Conservation (phyloP, 2,797 vertebrate genomes). For the Takifugu rubripes region DNA sequence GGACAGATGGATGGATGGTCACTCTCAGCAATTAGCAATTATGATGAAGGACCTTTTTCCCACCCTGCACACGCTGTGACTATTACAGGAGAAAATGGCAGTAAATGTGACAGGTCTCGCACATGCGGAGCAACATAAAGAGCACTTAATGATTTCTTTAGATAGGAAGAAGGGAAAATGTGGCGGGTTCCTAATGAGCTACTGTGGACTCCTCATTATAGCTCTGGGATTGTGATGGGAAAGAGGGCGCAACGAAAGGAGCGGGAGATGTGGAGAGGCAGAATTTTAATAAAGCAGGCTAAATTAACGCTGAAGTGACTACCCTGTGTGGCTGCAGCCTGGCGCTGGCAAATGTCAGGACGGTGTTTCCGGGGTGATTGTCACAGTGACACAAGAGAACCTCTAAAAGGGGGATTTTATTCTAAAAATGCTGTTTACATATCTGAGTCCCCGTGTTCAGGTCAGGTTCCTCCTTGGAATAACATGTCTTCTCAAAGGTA, state of each 20-base stretch:
- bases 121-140: conserved; percentile 17
- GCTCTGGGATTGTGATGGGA: conserved; percentile 9
- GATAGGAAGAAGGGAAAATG: conserved; percentile 25
- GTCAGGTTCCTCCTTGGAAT: not conserved
- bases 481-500: not conserved
- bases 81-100: conserved; percentile 1
- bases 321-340: not conserved
- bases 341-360: not conserved
- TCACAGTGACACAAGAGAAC: not conserved
- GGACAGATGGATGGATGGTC: too few species aligned
- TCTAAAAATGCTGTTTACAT: too few species aligned
- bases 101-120: not conserved
- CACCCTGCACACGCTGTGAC: not conserved
- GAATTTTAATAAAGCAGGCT: not conserved
- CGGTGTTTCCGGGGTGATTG: not conserved
- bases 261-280: conserved; percentile 9
- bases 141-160: conserved; percentile 30
- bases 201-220: conserved; percentile 30
- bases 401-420: too few species aligned
- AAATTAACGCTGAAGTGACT: conserved; percentile 10
- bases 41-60: not conserved
- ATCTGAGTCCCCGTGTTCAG: not conserved
- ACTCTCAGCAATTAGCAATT: conserved; percentile 6
- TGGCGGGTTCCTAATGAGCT: conserved; percentile 34
- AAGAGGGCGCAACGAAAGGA: not conserved